These are phyloP conservation scores for Syngnathus scovelli DNA, from an alignment of 2,113 vertebrate genomes.

Conservation along the genomic window DNA sequence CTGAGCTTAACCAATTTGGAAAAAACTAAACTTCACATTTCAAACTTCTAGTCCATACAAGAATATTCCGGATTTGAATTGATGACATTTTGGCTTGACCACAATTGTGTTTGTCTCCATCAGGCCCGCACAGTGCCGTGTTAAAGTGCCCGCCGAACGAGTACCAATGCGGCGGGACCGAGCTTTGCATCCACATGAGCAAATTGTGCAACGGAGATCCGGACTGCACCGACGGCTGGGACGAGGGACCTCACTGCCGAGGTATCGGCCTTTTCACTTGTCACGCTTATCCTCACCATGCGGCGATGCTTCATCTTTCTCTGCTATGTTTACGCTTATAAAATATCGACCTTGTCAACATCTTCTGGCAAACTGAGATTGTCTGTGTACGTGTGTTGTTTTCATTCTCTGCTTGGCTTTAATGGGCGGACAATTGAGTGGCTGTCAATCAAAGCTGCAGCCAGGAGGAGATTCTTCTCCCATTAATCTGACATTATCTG, in stretches of 20 bases:
- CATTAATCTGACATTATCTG: not conserved
- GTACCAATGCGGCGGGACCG: conserved; percentile 87
- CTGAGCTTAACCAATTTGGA: not conserved
- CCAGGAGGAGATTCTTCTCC: not conserved
- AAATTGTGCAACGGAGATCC: conserved; percentile 84
- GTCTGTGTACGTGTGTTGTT: not conserved
- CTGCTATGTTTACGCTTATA: not conserved
- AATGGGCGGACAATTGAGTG: not conserved
- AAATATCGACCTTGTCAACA: conserved; percentile 9
- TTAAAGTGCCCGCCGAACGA: conserved; percentile 88
- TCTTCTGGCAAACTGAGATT: conserved; percentile 2
- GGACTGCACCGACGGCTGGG: conserved; percentile 87
- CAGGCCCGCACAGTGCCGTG: conserved; percentile 87
- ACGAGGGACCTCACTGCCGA: conserved; percentile 89
- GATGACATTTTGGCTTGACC: not conserved
- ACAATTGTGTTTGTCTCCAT: conserved; percentile 19
- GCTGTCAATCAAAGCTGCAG: not conserved
- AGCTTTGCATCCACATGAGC: conserved; percentile 88
- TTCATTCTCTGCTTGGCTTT: conserved; percentile 1
- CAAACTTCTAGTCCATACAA: not conserved
- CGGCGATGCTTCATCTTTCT: not conserved
- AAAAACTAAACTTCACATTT: not conserved
- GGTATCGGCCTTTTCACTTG: conserved; percentile 63
- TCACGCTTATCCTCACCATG: not conserved
- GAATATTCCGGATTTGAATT: not conserved